A percentile compares a stretch with the other conserved stretches of the same genome.
phyloP scores from a whole-genome alignment of 2,113 vertebrate genomes.

The Xiphorhynchus elegans region DNA sequence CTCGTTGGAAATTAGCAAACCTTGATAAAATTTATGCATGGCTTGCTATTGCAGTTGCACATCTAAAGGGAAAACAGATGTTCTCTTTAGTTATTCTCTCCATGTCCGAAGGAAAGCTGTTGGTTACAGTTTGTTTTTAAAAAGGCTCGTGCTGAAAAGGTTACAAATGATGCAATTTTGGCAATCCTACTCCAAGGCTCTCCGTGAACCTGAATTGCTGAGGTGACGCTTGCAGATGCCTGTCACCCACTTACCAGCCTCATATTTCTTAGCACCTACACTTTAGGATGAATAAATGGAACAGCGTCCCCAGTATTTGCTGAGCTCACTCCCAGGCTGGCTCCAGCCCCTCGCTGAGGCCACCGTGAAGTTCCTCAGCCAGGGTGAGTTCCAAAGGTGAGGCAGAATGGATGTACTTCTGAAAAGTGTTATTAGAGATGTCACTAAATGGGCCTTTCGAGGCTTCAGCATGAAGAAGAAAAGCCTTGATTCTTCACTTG shows the following conservation, averaged over 20 bases:
- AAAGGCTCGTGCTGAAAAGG: conserved; percentile 30
- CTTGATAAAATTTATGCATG: conserved; percentile 65
- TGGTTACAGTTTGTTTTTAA: conserved; percentile 9
- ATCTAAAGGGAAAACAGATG: conserved; percentile 70
- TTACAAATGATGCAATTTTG: conserved; percentile 57
- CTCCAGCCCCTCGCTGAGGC: neutral
- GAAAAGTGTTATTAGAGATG: neutral
- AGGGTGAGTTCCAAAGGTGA: neutral
- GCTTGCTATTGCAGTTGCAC: conserved; percentile 31
- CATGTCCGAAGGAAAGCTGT: conserved; percentile 34
- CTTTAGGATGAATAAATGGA: conserved; percentile 30
- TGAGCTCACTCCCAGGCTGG: neutral
- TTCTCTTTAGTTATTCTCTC: conserved; percentile 61
- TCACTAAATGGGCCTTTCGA: neutral
- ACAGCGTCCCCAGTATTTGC: neutral
- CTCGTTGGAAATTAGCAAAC: conserved; percentile 44
- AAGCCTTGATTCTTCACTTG: neutral
- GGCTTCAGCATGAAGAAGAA: neutral
- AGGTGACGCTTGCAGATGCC: conserved; percentile 30
- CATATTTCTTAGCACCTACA: conserved; percentile 31
- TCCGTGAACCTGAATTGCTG: neutral
- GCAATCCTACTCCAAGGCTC: neutral
- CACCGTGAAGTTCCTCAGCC: neutral
- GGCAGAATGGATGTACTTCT: neutral
- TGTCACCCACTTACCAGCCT: conserved; percentile 20